Conservation (phyloP, 2,113 vertebrate species). For the Hippocampus mohnikei region DNA sequence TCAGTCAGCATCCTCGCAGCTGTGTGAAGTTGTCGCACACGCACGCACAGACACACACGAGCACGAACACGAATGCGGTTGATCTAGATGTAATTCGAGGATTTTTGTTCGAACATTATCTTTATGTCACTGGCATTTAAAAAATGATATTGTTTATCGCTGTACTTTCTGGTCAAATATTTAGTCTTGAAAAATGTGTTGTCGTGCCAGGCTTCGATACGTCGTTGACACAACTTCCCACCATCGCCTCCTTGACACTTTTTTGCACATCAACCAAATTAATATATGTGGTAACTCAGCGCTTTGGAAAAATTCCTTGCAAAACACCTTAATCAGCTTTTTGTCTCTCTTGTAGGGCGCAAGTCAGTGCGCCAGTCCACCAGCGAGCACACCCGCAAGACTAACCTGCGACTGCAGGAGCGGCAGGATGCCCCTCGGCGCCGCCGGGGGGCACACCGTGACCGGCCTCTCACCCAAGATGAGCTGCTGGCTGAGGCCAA, state of each 20-base stretch:
- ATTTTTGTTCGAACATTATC: no score
- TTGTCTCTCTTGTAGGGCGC: constrained; percentile 67
- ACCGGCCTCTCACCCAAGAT: constrained; percentile 86
- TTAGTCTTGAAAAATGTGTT: no score
- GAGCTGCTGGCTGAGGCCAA: constrained; percentile 92
- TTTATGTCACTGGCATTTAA: no score
- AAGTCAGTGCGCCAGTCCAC: constrained; percentile 95
- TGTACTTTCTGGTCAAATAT: no score
- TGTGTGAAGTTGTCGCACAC: no score
- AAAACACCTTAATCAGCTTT: not conserved
- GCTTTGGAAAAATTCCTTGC: not conserved
- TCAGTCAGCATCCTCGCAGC: no score
- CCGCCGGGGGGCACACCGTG: constrained; percentile 82
- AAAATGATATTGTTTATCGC: no score
- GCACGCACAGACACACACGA: no score
- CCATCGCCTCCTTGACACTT: not conserved
- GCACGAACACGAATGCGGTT: no score
- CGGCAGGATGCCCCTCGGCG: constrained; percentile 88
- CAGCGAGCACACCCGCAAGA: constrained; percentile 90
- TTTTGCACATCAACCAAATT: not conserved
- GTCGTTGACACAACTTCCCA: not conserved
- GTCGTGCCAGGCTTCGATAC: no score
- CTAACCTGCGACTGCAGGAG: constrained; percentile 89
- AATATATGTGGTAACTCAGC: not conserved
- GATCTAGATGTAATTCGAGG: no score